phyloP scores from a whole-genome alignment of 2,888 invertebrate genomes.

The Allophyes oxyacanthae region DNA sequence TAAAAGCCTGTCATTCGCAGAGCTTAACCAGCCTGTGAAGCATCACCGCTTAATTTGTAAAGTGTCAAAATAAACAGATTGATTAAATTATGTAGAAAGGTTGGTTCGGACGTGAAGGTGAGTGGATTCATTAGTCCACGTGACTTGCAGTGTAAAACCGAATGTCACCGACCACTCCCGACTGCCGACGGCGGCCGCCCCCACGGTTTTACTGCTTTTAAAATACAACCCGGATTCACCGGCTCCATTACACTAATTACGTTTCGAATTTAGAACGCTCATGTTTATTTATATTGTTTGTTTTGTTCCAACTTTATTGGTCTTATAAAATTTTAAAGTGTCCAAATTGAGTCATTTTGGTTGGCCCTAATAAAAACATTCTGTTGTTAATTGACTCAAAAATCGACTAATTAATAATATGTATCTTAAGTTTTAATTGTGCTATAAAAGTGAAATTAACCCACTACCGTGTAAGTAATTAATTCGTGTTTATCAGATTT shows the following conservation, averaged over 20 bases:
- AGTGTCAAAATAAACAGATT: constrained; percentile 78
- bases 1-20: constrained; percentile 52
- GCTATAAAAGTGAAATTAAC: constrained; percentile 55
- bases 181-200: constrained; percentile 55
- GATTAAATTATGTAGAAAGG: constrained; percentile 78
- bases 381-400: constrained; percentile 66
- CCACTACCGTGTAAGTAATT: constrained; percentile 52
- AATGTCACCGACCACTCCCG: constrained; percentile 74
- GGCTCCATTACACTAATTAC: constrained; percentile 82
- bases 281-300: constrained; percentile 66
- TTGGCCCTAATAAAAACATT: constrained; percentile 59
- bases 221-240: constrained; percentile 69
- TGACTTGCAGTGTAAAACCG: constrained; percentile 79
- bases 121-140: constrained; percentile 83
- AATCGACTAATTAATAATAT: constrained; percentile 71
- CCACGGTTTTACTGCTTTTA: constrained; percentile 65
- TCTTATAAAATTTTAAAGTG: constrained; percentile 66
- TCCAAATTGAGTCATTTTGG: constrained; percentile 65
- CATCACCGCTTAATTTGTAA: constrained; percentile 68
- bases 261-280: constrained; percentile 69
- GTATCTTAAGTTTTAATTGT: constrained; percentile 62
- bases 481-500: constrained; percentile 53
- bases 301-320: constrained; percentile 62
- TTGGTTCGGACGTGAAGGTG: constrained; percentile 65
- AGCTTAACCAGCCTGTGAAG: constrained; percentile 61